Evolutionary conservation across 2,888 invertebrate species (phyloP).

Genomic region (Dermolepida albohirtum): DNA sequence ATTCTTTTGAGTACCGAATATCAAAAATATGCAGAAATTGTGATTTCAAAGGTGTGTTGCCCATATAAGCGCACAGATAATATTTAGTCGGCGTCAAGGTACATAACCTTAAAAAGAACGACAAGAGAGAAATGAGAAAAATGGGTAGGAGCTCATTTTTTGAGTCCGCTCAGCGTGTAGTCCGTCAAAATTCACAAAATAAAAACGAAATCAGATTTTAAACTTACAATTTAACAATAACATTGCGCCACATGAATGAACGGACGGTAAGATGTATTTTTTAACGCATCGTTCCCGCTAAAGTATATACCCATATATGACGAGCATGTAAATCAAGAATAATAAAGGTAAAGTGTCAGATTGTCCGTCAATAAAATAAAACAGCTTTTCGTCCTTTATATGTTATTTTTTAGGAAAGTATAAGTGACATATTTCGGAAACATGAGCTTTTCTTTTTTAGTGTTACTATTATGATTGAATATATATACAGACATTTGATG

Average conservation of each 20-base stretch:
- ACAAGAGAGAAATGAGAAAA: not conserved
- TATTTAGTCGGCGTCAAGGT: not conserved
- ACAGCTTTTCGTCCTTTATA: slow-evolving; percentile 10
- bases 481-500: not conserved
- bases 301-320: slow-evolving; percentile 14
- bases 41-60: no score
- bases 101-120: slow-evolving; percentile 6
- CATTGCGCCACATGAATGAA: not conserved
- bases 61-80: no score
- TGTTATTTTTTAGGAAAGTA: slow-evolving; percentile 8
- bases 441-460: not conserved
- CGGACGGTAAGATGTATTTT: slow-evolving; percentile 2
- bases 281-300: not conserved
- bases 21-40: no score
- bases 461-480: no score
- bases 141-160: slow-evolving; percentile 4
- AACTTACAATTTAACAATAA: slow-evolving; percentile 28
- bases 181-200: slow-evolving; percentile 34
- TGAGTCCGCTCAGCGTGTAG: slow-evolving; percentile 17
- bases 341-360: slow-evolving; percentile 27
- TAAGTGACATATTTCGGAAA: slow-evolving; percentile 16
- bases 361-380: slow-evolving; percentile 34
- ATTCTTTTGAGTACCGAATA: no score
- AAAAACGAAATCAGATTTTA: slow-evolving; percentile 33
- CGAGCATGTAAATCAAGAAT: slow-evolving; percentile 30